A percentile compares a stretch with the other conserved stretches of the same genome.
Conservation (phyloP, 1,140 invertebrate species). For the Portunus trituberculatus region DNA sequence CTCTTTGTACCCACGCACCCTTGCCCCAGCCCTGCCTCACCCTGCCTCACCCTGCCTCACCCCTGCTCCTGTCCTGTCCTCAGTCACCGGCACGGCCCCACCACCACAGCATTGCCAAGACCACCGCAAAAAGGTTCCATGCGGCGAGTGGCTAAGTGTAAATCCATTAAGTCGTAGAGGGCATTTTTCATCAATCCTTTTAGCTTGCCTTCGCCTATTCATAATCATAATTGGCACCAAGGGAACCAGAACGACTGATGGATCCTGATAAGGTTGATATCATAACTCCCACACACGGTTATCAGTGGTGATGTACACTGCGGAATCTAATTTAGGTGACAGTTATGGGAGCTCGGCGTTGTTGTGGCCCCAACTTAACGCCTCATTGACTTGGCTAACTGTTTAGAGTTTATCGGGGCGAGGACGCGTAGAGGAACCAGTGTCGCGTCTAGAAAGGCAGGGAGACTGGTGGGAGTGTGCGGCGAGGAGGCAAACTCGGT, state of each 20-base stretch:
- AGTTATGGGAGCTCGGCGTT: neutral
- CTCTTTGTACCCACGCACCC: no score
- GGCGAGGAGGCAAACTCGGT: no score
- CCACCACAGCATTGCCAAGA: no score
- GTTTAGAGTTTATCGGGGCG: conserved; percentile 34
- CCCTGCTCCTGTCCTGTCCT: neutral
- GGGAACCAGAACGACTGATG: neutral
- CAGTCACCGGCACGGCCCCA: no score
- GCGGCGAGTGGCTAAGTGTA: neutral
- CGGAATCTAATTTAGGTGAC: conserved; percentile 14
- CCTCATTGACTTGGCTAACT: conserved; percentile 16
- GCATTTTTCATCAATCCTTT: neutral
- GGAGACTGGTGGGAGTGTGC: neutral
- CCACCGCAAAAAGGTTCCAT: neutral
- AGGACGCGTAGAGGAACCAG: neutral
- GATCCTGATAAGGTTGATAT: neutral
- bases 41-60: neutral
- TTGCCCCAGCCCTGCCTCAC: neutral
- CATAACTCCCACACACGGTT: neutral
- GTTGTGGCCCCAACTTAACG: conserved; percentile 38
- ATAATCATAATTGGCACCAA: conserved; percentile 13
- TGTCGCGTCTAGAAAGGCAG: neutral
- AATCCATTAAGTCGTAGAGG: neutral
- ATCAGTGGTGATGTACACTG: neutral
- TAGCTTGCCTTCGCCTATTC: neutral